Evolutionary conservation across 2,797 vertebrate genomes (phyloP).

Genomic region (Amphiprion clarkii): DNA sequence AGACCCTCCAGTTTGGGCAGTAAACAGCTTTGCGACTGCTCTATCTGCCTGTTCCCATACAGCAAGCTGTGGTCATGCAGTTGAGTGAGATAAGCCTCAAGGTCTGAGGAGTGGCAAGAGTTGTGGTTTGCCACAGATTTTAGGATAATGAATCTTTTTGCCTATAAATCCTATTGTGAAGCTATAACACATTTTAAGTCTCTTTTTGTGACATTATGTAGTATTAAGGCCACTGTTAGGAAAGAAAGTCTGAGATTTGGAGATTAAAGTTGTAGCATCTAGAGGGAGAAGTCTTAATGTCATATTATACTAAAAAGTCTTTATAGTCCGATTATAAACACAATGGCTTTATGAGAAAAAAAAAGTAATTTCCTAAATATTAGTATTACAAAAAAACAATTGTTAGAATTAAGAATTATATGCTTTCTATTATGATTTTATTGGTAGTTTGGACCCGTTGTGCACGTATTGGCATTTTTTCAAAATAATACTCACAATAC

Average conservation of each 20-base stretch:
- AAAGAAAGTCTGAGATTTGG: neutral
- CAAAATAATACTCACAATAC: no score
- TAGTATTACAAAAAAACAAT: no score
- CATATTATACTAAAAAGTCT: neutral
- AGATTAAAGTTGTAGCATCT: neutral
- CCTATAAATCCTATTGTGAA: no score
- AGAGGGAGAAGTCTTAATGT: neutral
- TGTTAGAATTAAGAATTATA: no score
- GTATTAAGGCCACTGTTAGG: neutral
- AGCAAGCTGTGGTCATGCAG: neutral
- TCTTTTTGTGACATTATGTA: no score
- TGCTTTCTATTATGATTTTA: no score
- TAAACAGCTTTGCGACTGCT: conserved; percentile 59
- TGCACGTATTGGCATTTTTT: no score
- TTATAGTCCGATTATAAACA: neutral
- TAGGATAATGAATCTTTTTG: neutral
- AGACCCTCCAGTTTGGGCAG: conserved; percentile 35
- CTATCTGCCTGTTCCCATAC: conserved; percentile 55
- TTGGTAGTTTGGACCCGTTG: no score
- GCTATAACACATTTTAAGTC: no score
- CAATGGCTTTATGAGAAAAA: neutral
- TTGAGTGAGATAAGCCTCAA: conserved; percentile 29
- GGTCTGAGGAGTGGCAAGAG: neutral
- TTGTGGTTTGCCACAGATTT: neutral
- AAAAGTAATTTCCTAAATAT: neutral